Evolutionary conservation across 2,113 vertebrate genomes (phyloP), one percentile per base, ranked within the genome.

Genomic region (Prietella phreatophila): DNA sequence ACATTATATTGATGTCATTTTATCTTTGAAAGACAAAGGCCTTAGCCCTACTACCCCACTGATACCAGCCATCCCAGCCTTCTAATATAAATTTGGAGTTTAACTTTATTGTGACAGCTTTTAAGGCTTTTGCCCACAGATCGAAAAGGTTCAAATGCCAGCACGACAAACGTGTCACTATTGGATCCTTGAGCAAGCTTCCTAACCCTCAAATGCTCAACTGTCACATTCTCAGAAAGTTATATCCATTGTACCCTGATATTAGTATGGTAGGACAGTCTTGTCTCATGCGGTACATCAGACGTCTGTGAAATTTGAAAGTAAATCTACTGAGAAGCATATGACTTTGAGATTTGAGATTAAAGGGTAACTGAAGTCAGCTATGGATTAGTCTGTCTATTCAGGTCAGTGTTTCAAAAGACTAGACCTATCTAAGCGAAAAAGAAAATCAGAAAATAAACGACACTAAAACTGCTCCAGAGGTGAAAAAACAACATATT

Each of bases 271-370:
- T 4, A 50, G 30, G 76, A 30, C 25, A 0, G 14, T 55, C 76
- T 55, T 55, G 76, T 30, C 76, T 79, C 76, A 27, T 19, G 76
- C 1, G n/a, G 50, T 55, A 30, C 47, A 79, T 27, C 47, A 79
- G 76, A 79, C 19, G 27, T 30, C 76, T 80, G 76, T 19, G 27
- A 61, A 83, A 67, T 83, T 67, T 67, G 27, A 67, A 83, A 65
- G 39, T 50, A 83, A 67, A 30, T 83, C 39, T 83, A 30, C 61
- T 67, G 60, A 67, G 47, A 47, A 83, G 61, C n/a, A 67, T 83
- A 67, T 50, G 61, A 67, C 82, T 67, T 79, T 79, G 50, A 79
- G 76, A 79, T 55, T 79, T 55, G 27, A 79, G 76, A 79, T 79
- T 79, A 79, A 79, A 79, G 76, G 50, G 27, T 55, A 79, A 79